Percentiles rank a stretch among this genome's conserved stretches.
These are phyloP conservation scores for Crypturellus undulatus DNA, from an alignment of 2,113 vertebrate species.

Conservation along the genomic window DNA sequence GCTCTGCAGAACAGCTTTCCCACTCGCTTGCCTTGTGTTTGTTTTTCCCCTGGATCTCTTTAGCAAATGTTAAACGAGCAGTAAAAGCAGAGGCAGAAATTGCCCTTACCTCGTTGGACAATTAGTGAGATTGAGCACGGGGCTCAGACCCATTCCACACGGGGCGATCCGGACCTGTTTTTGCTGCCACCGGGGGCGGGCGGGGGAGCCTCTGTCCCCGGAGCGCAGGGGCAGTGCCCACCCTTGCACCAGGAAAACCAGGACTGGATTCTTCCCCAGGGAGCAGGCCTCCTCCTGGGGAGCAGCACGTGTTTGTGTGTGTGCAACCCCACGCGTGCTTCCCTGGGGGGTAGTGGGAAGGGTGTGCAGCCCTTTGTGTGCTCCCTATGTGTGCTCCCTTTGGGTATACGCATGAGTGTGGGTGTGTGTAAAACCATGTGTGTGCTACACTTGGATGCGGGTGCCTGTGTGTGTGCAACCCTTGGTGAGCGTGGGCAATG, in stretches of 20 bases:
- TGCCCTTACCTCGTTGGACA: not conserved
- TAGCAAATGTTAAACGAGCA: not conserved
- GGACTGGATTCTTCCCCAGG: fast-evolving
- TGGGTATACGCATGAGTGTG: too few relatives aligned
- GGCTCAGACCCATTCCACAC: not conserved
- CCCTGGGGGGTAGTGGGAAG: too few relatives aligned
- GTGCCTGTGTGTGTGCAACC: too few relatives aligned
- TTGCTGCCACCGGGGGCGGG: not conserved
- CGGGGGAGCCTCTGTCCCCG: not conserved
- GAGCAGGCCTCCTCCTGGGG: not conserved
- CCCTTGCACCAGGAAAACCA: not conserved
- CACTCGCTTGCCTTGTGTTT: not conserved
- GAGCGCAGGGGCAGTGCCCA: slow-evolving; percentile 3
- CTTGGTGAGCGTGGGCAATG: too few relatives aligned
- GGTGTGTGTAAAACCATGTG: too few relatives aligned
- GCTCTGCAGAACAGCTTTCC: not conserved
- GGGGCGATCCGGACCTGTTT: fast-evolving
- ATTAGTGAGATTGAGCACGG: fast-evolving
- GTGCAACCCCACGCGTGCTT: too few relatives aligned
- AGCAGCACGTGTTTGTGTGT: too few relatives aligned
- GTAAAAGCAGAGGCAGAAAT: not conserved
- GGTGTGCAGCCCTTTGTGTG: too few relatives aligned
- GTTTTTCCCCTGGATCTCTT: not conserved
- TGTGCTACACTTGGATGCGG: too few relatives aligned
- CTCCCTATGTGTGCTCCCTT: too few relatives aligned